These are phyloP conservation scores for Clostera curtula DNA, from an alignment of 2,888 invertebrate genomes.

Conservation along the genomic window DNA sequence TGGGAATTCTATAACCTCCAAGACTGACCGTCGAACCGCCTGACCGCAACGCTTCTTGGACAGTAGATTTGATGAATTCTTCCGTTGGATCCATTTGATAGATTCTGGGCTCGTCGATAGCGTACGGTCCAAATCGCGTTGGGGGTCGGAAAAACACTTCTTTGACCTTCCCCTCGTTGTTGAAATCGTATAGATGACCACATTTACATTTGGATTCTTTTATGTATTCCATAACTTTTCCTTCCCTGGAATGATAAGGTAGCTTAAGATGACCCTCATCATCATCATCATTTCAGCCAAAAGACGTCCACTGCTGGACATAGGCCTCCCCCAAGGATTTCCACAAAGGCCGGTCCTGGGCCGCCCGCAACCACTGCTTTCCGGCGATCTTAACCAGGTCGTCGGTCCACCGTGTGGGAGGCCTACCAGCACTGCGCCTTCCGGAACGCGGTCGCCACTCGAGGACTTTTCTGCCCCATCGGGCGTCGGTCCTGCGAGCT, in stretches of 20 bases:
- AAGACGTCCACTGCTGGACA: no score
- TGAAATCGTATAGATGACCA: conserved; percentile 51
- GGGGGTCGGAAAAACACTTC: conserved; percentile 52
- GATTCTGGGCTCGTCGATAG: conserved; percentile 52
- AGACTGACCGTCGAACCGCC: conserved; percentile 33
- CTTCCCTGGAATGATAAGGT: conserved; percentile 45
- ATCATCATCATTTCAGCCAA: no score
- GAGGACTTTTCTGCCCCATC: no score
- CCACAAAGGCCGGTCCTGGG: no score
- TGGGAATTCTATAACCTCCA: not conserved
- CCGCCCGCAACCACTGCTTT: no score
- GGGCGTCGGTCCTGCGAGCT: no score
- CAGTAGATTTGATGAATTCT: conserved; percentile 50
- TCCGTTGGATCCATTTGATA: conserved; percentile 51
- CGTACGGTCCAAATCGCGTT: conserved; percentile 35
- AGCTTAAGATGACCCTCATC: no score
- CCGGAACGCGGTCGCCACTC: no score
- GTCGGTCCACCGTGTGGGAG: no score
- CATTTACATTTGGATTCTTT: conserved; percentile 50
- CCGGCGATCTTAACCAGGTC: no score
- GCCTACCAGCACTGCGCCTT: no score
- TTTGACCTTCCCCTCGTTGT: conserved; percentile 31
- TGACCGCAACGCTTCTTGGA: conserved; percentile 41
- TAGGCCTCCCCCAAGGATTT: no score
- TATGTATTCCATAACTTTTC: conserved; percentile 36